A percentile compares a stretch with the other conserved stretches of the same genome.
These are phyloP conservation scores for Brachionus manjavacas DNA, from an alignment of 1,140 invertebrate genomes.

Conservation along the genomic window DNA sequence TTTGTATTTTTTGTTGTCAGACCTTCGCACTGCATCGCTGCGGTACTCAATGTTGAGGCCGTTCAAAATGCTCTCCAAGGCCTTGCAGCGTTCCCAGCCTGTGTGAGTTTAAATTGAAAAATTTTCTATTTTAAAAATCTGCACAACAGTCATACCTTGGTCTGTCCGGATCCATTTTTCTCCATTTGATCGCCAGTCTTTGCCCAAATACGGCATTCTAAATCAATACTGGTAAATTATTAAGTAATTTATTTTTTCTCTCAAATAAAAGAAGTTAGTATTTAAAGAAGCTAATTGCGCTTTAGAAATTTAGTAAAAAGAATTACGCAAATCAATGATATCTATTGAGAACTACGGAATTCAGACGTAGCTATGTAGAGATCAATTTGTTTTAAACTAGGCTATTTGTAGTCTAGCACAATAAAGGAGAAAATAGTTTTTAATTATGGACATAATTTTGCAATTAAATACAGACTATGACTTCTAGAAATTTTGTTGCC, in stretches of 20 bases:
- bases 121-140: slow-evolving; percentile 75
- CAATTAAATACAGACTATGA: not conserved
- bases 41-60: not conserved
- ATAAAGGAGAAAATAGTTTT: not conserved
- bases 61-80: slow-evolving; percentile 42
- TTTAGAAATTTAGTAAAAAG: not conserved
- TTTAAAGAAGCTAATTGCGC: not conserved
- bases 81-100: slow-evolving; percentile 52
- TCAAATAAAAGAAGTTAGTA: not conserved
- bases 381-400: not conserved
- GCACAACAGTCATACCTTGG: slow-evolving; percentile 72
- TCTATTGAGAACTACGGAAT: not conserved
- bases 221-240: not conserved
- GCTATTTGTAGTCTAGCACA: not conserved
- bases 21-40: not conserved
- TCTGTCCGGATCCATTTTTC: slow-evolving; percentile 96
- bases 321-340: not conserved
- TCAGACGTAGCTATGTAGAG: not conserved
- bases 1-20: not conserved
- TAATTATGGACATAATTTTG: not conserved
- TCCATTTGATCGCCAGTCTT: slow-evolving; percentile 76
- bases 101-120: slow-evolving; percentile 44
- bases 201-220: slow-evolving; percentile 77
- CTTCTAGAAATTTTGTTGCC: not conserved
- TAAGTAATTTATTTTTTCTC: not conserved